Percentiles rank a stretch among this genome's conserved stretches.
Conservation (phyloP, 2,888 invertebrate genomes). For the Panopea generosa region DNA sequence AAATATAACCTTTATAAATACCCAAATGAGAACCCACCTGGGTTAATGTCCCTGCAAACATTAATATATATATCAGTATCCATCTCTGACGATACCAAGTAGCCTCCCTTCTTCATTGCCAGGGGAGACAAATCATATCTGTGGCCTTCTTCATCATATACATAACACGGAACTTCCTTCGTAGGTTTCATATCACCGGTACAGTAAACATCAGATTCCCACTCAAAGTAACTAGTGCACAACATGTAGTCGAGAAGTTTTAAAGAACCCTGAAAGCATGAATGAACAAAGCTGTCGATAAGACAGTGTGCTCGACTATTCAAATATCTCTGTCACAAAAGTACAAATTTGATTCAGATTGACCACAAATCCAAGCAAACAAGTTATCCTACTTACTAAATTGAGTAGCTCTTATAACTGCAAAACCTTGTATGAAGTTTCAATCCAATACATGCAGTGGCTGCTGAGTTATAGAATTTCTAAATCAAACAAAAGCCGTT, state of each 20-base stretch:
- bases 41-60: conserved; percentile 81
- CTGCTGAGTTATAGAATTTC: too few species aligned
- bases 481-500: too few species aligned
- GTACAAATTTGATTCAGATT: too few species aligned
- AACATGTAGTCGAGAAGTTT: conserved; percentile 65
- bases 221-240: conserved; percentile 81
- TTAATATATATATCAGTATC: conserved; percentile 81
- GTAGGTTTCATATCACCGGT: conserved; percentile 54
- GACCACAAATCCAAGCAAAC: too few species aligned
- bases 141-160: conserved; percentile 74
- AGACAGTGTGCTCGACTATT: too few species aligned
- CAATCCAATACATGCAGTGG: too few species aligned
- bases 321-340: too few species aligned
- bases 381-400: too few species aligned
- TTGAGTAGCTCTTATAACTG: too few species aligned
- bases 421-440: too few species aligned
- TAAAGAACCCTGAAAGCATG: conserved; percentile 75
- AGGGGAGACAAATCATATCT: conserved; percentile 81
- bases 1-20: too few species aligned
- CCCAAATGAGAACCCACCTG: conserved; percentile 43
- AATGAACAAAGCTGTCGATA: too few species aligned
- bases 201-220: conserved; percentile 82
- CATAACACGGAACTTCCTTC: conserved; percentile 81
- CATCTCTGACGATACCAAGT: conserved; percentile 75
- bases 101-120: conserved; percentile 77